Conservation (phyloP, 2,888 invertebrate genomes). For the Pachliopta kotzebuea region DNA sequence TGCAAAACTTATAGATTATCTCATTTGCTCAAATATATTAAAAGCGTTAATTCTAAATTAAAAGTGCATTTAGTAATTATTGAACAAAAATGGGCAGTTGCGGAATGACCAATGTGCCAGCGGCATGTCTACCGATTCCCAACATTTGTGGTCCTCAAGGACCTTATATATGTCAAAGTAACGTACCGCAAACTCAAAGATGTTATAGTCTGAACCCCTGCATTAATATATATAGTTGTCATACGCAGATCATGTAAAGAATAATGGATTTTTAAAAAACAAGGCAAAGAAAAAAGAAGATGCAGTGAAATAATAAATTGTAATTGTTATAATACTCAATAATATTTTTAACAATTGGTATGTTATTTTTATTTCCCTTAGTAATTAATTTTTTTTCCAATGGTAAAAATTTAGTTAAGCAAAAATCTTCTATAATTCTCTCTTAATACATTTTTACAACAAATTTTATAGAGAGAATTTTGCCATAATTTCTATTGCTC, state of each 20-base stretch:
- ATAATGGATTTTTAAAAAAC: constrained; percentile 10
- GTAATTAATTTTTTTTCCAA: not conserved
- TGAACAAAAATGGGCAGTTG: constrained; percentile 21
- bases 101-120: constrained; percentile 25
- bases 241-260: constrained; percentile 66
- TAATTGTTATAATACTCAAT: constrained; percentile 25
- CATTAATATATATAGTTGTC: constrained; percentile 72
- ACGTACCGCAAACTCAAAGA: constrained; percentile 44
- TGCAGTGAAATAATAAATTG: constrained; percentile 18
- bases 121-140: constrained; percentile 21
- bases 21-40: constrained; percentile 23
- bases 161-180: constrained; percentile 44
- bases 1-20: not conserved
- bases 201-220: constrained; percentile 58
- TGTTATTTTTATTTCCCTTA: not conserved
- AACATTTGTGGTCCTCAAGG: constrained; percentile 26
- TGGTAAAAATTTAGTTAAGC: not conserved
- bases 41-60: constrained; percentile 17
- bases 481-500: not conserved
- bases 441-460: not conserved
- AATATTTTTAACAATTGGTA: constrained; percentile 10
- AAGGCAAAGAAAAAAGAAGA: constrained; percentile 14
- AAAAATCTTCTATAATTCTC: not conserved
- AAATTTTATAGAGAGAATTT: not conserved
- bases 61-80: not conserved